Evolutionary conservation across 23 tunicate genomes (phyloP), one percentile per base, ranked within the genome.

Genomic region (Halocynthia aurantium): DNA sequence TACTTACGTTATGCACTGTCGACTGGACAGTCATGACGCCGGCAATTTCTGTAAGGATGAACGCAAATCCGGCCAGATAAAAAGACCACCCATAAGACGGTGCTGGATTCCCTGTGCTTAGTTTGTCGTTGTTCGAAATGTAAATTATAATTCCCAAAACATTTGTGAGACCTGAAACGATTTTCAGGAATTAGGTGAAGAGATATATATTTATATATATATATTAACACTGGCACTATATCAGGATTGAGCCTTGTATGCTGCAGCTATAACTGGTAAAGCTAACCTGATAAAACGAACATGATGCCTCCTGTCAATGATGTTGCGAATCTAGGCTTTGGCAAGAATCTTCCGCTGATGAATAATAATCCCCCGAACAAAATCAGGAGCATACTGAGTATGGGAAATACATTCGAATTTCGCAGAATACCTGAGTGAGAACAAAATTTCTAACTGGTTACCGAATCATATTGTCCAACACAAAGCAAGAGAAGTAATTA

Each of bases 61-160:
- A 87, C 10, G 82, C 82, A 22, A 81, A 22, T 5, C 93, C 82
- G 12, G 93, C 78, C 60, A 75, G 60, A 53, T 87, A 87, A 52
- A 81, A 87, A 10, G 93, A 87, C 86, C 86, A 87, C 8, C 86
- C 86, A 60, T 87, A 87, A 8, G 18, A 19, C 10, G 80, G 18
- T 62, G 65, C 21, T 7, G 52, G 53, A 6, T 58, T 20, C 7
- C 50, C 11, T 49, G 60, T 61, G 52, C 76, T 55, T 9, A 77
- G 62, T 73, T 87, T 81, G 62, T 76, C 82, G 76, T 67, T 87
- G 71, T 74, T 76, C 52, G 93, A 76, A 7, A 81, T 81, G 61
- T 74, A 87, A 52, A 87, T 87, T 66, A 87, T 81, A 20, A 87
- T 75, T 2, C 93, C 93, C 20, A 87, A 57, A 15, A 87, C 86